phyloP scores from a whole-genome alignment of 2,797 vertebrate species.

The Chelon labrosus region DNA sequence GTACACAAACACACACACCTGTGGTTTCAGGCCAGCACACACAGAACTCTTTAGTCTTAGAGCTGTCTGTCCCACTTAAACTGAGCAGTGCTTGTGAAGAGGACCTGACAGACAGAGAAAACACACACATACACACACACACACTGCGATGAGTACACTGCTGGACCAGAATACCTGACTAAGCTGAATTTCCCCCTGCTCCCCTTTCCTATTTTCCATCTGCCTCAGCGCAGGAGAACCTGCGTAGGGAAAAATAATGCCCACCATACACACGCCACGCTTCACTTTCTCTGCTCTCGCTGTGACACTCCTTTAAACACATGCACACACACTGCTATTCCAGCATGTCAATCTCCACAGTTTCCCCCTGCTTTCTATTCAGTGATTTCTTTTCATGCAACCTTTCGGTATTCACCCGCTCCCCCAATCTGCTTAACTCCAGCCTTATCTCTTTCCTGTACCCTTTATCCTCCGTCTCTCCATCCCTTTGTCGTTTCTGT shows the following conservation, averaged over 20 bases:
- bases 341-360: conserved; percentile 37
- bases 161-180: conserved; percentile 83
- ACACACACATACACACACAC: conserved; percentile 62
- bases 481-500: conserved; percentile 65
- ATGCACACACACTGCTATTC: conserved; percentile 28
- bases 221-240: conserved; percentile 84
- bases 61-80: conserved; percentile 81
- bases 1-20: conserved; percentile 71
- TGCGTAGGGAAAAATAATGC: conserved; percentile 80
- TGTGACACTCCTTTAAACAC: conserved; percentile 61
- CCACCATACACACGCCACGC: conserved; percentile 71
- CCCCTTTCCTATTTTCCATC: conserved; percentile 87
- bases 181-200: conserved; percentile 84
- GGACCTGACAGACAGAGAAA: conserved; percentile 79
- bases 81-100: conserved; percentile 75
- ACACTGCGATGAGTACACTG: conserved; percentile 72
- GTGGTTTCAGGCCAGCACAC: conserved; percentile 75
- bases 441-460: conserved; percentile 40
- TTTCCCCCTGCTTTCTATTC: conserved; percentile 56
- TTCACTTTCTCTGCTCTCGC: conserved; percentile 64
- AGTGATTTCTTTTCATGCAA: conserved; percentile 50
- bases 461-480: conserved; percentile 37
- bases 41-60: conserved; percentile 77
- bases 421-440: conserved; percentile 39
- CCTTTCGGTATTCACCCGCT: conserved; percentile 26